phyloP scores from a whole-genome alignment of 2,888 invertebrate species.

The Biston stratarius region DNA sequence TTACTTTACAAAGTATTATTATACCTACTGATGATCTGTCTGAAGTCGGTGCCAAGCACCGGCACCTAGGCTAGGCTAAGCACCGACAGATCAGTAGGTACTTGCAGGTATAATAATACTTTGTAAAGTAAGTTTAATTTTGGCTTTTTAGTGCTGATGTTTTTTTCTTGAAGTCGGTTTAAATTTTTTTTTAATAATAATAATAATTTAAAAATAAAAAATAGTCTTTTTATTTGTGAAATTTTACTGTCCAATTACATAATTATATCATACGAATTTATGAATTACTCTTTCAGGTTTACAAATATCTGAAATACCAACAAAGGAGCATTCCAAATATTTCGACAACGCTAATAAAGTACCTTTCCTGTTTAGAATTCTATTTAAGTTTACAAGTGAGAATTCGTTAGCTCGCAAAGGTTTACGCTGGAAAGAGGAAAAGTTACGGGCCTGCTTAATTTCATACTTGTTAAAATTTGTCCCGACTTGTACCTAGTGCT shows the following conservation, averaged over 20 bases:
- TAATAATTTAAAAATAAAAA: not conserved
- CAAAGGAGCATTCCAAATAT: not conserved
- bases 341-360: slow-evolving; percentile 12
- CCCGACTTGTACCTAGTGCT: slow-evolving; percentile 29
- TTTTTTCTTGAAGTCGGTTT: too few species aligned
- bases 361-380: slow-evolving; percentile 23
- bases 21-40: too few species aligned
- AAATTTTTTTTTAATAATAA: too few species aligned
- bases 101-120: too few species aligned
- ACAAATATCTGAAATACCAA: not conserved
- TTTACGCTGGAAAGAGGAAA: slow-evolving; percentile 37
- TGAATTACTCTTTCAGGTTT: not conserved
- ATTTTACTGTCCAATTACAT: too few species aligned
- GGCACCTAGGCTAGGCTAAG: too few species aligned
- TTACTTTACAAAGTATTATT: too few species aligned
- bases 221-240: not conserved
- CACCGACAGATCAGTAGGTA: too few species aligned
- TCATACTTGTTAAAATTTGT: slow-evolving; percentile 53
- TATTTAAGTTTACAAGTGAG: slow-evolving; percentile 29
- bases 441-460: slow-evolving; percentile 48
- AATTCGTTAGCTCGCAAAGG: slow-evolving; percentile 26
- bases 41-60: too few species aligned
- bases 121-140: too few species aligned
- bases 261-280: not conserved
- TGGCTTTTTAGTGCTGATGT: too few species aligned